These are phyloP conservation scores for Belonocnema kinseyi DNA, from an alignment of 1,140 invertebrate genomes.

Conservation along the genomic window DNA sequence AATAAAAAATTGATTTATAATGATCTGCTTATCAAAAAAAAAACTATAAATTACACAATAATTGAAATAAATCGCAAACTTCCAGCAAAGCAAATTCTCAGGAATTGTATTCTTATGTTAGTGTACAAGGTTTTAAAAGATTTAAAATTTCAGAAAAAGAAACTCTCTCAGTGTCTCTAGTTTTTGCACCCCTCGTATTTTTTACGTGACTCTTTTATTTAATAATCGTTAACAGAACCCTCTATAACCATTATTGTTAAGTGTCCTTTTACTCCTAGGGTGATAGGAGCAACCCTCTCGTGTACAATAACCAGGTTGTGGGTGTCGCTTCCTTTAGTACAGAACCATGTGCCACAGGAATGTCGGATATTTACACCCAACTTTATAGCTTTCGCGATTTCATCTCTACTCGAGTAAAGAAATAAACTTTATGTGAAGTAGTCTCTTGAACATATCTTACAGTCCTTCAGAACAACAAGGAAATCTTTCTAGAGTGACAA, in stretches of 20 bases:
- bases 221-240: neutral
- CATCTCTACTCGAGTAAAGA: conserved; percentile 8
- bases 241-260: neutral
- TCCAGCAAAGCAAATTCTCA: too few relatives aligned
- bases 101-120: too few relatives aligned
- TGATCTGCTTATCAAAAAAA: too few relatives aligned
- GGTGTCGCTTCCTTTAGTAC: conserved; percentile 25
- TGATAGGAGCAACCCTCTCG: neutral
- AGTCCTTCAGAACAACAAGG: neutral
- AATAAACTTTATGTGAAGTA: conserved; percentile 5
- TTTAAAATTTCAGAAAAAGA: too few relatives aligned
- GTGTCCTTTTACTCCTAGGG: neutral
- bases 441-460: neutral
- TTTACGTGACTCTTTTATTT: neutral
- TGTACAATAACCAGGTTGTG: conserved; percentile 19
- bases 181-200: neutral
- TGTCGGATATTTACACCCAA: conserved; percentile 20
- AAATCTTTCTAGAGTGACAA: neutral
- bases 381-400: conserved; percentile 25
- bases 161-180: too few relatives aligned
- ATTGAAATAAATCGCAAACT: too few relatives aligned
- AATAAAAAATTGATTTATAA: too few relatives aligned
- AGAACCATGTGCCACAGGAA: conserved; percentile 23
- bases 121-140: too few relatives aligned
- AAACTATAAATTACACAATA: too few relatives aligned